Conservation (phyloP, 2,888 invertebrate species). For the Amblyteles armatorius region DNA sequence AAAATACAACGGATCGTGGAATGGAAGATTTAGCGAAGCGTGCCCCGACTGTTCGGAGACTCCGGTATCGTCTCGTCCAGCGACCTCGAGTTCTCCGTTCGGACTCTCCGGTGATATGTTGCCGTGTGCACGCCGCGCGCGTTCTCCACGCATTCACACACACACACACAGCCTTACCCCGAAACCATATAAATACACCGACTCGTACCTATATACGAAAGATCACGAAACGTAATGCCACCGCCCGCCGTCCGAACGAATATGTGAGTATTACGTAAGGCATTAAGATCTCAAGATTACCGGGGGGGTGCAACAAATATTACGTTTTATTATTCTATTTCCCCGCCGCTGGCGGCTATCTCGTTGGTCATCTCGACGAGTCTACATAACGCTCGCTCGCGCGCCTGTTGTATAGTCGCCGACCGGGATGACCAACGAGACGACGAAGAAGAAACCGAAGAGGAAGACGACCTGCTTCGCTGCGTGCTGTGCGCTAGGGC, state of each 20-base stretch:
- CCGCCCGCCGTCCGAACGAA: slow-evolving; percentile 69
- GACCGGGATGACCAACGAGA: slow-evolving; percentile 24
- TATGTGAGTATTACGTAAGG: slow-evolving; percentile 77
- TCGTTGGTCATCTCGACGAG: slow-evolving; percentile 70
- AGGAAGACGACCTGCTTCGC: slow-evolving; percentile 47
- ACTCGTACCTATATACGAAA: slow-evolving; percentile 1
- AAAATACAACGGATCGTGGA: slow-evolving; percentile 37
- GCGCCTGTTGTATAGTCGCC: slow-evolving; percentile 33
- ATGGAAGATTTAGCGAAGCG: slow-evolving; percentile 30
- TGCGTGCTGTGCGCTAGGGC: slow-evolving; percentile 21
- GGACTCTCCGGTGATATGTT: slow-evolving; percentile 2
- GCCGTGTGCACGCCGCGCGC: slow-evolving; percentile 6
- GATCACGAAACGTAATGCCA: slow-evolving; percentile 46
- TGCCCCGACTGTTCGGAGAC: slow-evolving; percentile 9
- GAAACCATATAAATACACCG: neutral
- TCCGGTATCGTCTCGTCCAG: slow-evolving; percentile 28
- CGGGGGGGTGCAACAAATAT: slow-evolving; percentile 75
- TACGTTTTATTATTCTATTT: slow-evolving; percentile 78
- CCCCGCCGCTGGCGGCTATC: slow-evolving; percentile 72
- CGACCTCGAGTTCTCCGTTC: slow-evolving; percentile 18
- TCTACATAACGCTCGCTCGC: slow-evolving; percentile 37
- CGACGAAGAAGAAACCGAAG: slow-evolving; percentile 43
- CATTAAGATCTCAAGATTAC: slow-evolving; percentile 78
- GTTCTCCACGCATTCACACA: neutral
- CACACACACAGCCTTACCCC: neutral